Conservation (phyloP, 2,888 invertebrate genomes). For the Caenorhabditis sp. region DNA sequence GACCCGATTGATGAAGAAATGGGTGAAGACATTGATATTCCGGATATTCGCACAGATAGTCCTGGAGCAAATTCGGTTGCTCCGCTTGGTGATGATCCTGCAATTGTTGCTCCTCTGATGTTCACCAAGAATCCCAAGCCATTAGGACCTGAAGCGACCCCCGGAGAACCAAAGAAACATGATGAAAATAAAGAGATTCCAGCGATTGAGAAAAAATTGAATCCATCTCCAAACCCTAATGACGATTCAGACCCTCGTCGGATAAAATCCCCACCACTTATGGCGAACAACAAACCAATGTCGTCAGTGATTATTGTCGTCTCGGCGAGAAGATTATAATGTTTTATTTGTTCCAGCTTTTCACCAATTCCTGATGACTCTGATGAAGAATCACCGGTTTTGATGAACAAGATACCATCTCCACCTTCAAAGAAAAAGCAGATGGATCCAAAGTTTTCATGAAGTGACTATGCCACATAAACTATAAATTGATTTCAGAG, state of each 20-base stretch:
- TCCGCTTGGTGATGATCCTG: slow-evolving; percentile 30
- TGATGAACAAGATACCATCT: slow-evolving; percentile 31
- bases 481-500: not conserved
- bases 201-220: slow-evolving; percentile 10
- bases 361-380: slow-evolving; percentile 50
- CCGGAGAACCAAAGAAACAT: slow-evolving; percentile 1
- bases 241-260: slow-evolving; percentile 17
- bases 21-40: slow-evolving; percentile 20
- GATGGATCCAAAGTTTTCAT: not conserved
- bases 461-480: not conserved
- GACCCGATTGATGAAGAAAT: slow-evolving; percentile 29
- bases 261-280: slow-evolving; percentile 36
- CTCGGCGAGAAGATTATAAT: too few relatives aligned
- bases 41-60: slow-evolving; percentile 27
- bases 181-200: slow-evolving; percentile 6
- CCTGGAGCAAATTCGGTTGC: slow-evolving; percentile 31
- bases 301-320: slow-evolving; percentile 1
- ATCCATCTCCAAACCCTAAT: not conserved
- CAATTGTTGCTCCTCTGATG: slow-evolving; percentile 8
- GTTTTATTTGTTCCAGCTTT: slow-evolving; percentile 40
- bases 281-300: slow-evolving; percentile 6
- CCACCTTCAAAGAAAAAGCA: slow-evolving; percentile 13
- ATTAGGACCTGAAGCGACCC: slow-evolving; percentile 16
- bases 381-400: slow-evolving; percentile 28
- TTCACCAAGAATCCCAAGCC: slow-evolving; percentile 36